Conservation (phyloP, 2,113 vertebrate genomes). For the Anas platyrhynchos region DNA sequence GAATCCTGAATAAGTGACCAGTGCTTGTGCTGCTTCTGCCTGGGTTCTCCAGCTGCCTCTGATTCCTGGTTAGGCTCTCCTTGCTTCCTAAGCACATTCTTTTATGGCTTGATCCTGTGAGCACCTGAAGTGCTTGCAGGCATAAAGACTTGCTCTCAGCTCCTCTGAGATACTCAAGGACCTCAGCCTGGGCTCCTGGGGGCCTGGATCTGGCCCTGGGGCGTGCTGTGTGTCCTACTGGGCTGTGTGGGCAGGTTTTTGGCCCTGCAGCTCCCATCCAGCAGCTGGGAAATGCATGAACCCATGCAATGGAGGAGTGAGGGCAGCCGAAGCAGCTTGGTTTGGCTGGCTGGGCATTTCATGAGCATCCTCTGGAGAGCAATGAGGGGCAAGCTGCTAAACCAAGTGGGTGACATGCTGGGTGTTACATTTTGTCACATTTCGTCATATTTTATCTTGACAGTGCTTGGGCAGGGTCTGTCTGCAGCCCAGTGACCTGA, state of each 20-base stretch:
- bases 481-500: neutral
- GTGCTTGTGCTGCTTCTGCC: neutral
- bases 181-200: neutral
- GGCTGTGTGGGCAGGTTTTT: neutral
- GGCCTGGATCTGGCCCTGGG: neutral
- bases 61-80: neutral
- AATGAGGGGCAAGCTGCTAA: neutral
- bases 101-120: neutral
- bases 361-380: neutral
- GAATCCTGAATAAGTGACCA: constrained; percentile 9
- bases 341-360: neutral
- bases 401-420: neutral
- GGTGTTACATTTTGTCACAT: neutral
- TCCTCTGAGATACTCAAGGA: neutral
- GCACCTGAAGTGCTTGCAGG: neutral
- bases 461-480: neutral
- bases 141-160: neutral
- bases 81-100: neutral
- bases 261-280: fast-evolving
- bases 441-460: neutral
- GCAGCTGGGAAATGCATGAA: neutral
- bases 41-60: neutral
- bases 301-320: fast-evolving
- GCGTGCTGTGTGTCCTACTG: neutral
- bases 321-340: fast-evolving